Evolutionary conservation across 1,140 invertebrate species (phyloP), one percentile per base, ranked within the genome.

Genomic region (Ceratitis capitata): DNA sequence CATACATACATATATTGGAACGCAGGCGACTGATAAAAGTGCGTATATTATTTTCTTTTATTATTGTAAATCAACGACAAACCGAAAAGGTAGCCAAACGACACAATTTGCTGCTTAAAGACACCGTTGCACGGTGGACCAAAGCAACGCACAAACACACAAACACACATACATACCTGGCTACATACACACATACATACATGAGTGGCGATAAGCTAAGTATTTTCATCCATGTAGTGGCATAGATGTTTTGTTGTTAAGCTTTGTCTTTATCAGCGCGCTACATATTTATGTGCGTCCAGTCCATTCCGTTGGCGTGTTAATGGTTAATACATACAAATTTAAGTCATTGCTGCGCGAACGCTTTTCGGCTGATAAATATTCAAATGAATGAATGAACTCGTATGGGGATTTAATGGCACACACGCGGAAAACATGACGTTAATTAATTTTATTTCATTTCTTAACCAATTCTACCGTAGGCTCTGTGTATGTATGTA

Each of bases 361-460:
- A 32, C 39, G 69, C 42, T 45, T 78, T 78, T 45, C 39, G 69
- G 39, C 69, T 78, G 69, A 47, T 45, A 78, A 78, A 78, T 78
- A 45, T 45, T 78, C 69, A 78, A 78, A 78, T 78, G 69, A 78
- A 78, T 42, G 69, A 78, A 78, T 78, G 39, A 78, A 78, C 69
- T 78, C 69, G 35, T 78, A 78, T 26, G 35, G 6, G 7, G 39
- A 78, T 45, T 78, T 78, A 78, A 78, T 78, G 69, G 39, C 39
- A 78, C 69, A 78, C 16, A 78, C 69, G 39, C 69, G 39, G 39
- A 78, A 78, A 78, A 78, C 69, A 78, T 78, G 69, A 78, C 69
- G 69, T 78, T 78, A 78, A 78, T 78, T 78, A 78, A 78, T 78
- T 78, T 78, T 78, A 78, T 78, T 78, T 78, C 69, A 78, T 78